Conservation (phyloP, 2,113 vertebrate genomes). For the Equus quagga region DNA sequence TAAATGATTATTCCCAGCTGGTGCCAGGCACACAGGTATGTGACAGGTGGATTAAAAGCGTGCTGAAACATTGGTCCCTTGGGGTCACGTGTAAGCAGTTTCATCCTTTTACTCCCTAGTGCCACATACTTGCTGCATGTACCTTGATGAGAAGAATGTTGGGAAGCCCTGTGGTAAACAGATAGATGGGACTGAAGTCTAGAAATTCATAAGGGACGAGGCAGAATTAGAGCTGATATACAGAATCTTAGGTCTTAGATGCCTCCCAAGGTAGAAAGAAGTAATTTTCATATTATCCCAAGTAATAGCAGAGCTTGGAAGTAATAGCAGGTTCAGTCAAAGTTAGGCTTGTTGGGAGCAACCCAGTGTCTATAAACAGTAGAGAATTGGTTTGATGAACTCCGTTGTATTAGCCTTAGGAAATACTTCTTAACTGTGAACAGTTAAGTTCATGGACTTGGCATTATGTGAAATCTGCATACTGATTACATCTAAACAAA, state of each 20-base stretch:
- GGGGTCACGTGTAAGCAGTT: not conserved
- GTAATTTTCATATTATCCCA: slow-evolving; percentile 32
- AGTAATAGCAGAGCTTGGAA: not conserved
- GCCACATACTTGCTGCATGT: not conserved
- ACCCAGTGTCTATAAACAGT: not conserved
- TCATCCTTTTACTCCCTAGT: not conserved
- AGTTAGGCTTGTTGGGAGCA: slow-evolving; percentile 24
- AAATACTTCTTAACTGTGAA: slow-evolving; percentile 10
- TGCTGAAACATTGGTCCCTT: not conserved
- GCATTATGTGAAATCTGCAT: not conserved
- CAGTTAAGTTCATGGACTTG: not conserved
- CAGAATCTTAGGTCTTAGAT: not conserved
- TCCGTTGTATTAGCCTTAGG: not conserved
- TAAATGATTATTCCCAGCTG: not conserved
- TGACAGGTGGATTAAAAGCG: not conserved
- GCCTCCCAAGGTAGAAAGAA: not conserved
- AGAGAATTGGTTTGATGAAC: not conserved
- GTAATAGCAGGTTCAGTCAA: not conserved
- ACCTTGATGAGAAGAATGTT: slow-evolving; percentile 19
- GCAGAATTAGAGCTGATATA: not conserved
- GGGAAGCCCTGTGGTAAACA: slow-evolving; percentile 18
- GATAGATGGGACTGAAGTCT: not conserved
- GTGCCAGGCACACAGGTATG: not conserved
- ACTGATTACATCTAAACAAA: slow-evolving; percentile 8
- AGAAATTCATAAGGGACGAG: not conserved